Percentiles rank a stretch among this genome's conserved stretches.
These are phyloP conservation scores for Melitaea athalia DNA, from an alignment of 2,888 invertebrate species.

Conservation along the genomic window DNA sequence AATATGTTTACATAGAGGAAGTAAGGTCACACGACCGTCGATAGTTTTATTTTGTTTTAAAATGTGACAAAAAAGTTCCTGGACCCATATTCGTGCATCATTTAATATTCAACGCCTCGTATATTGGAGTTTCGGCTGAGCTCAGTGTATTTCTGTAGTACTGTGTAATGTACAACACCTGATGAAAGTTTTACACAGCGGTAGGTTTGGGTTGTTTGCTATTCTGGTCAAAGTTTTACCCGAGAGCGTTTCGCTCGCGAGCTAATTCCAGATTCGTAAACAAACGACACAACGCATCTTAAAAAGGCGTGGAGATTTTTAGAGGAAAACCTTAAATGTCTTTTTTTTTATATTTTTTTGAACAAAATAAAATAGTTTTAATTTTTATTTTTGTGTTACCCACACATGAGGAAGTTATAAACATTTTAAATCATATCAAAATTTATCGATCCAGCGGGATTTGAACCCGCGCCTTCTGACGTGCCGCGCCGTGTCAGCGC, in stretches of 20 bases:
- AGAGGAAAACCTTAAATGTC: too few species aligned
- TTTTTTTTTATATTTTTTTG: too few species aligned
- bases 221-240: constrained; percentile 23
- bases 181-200: constrained; percentile 17
- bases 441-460: too few species aligned
- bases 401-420: too few species aligned
- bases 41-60: constrained; percentile 1
- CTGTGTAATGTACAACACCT: constrained; percentile 14
- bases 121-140: background rate
- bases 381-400: too few species aligned
- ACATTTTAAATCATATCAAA: too few species aligned
- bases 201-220: constrained; percentile 25
- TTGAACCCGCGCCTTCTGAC: too few species aligned
- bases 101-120: background rate
- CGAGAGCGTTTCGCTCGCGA: constrained; percentile 14
- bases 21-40: background rate
- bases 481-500: too few species aligned
- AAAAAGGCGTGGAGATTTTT: background rate
- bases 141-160: constrained; percentile 1
- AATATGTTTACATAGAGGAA: too few species aligned
- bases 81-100: background rate
- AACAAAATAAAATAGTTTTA: too few species aligned
- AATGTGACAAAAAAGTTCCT: background rate
- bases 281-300: background rate
- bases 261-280: constrained; percentile 20